phyloP scores from a whole-genome alignment of 2,113 vertebrate genomes.

The Stictonetta naevosa region DNA sequence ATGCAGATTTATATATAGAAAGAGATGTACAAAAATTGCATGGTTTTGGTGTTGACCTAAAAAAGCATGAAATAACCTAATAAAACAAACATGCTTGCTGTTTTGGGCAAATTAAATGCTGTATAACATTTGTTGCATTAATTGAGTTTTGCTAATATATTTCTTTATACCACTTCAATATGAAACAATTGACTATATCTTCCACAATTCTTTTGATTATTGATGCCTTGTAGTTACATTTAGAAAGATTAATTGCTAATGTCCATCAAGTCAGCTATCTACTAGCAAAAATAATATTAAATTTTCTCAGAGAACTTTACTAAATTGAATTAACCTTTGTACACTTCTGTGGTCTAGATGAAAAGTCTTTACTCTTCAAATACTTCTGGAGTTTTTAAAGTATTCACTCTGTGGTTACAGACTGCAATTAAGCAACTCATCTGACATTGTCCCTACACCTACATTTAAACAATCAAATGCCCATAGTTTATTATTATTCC shows the following conservation, averaged over 20 bases:
- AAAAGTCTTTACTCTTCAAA: neutral
- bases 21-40: neutral
- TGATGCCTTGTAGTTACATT: neutral
- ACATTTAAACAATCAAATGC: too few relatives aligned
- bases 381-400: neutral
- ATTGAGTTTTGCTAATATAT: neutral
- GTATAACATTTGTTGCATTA: neutral
- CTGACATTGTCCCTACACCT: too few relatives aligned
- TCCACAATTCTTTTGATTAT: slow-evolving; percentile 11
- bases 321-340: neutral
- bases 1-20: neutral
- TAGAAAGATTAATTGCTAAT: neutral
- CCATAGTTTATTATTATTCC: too few relatives aligned
- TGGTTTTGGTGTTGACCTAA: neutral
- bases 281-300: neutral
- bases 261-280: neutral
- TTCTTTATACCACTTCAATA: neutral
- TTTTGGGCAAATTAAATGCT: neutral
- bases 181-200: neutral
- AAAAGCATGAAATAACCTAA: neutral
- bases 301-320: neutral
- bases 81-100: neutral
- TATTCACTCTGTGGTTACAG: neutral
- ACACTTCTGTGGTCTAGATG: neutral
- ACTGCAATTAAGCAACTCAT: too few relatives aligned